These are phyloP conservation scores for Catalaphyllia jardinei DNA, from an alignment of 64 coral and sea anemone genomes.

Conservation along the genomic window DNA sequence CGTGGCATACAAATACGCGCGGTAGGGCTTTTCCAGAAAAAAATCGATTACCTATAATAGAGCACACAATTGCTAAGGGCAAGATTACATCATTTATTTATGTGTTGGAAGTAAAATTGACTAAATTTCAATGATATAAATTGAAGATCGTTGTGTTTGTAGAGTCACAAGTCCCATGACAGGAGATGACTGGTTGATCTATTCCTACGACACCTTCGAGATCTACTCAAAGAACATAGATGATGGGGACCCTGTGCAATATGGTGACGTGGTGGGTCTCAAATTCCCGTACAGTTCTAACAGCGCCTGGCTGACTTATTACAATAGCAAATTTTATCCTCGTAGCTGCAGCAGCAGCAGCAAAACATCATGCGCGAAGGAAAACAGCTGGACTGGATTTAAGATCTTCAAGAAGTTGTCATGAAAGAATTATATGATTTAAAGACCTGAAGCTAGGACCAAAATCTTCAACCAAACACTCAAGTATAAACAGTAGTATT, in stretches of 20 bases:
- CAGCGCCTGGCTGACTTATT: constrained; percentile 27
- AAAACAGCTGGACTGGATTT: constrained; percentile 20
- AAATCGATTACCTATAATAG: too few relatives aligned
- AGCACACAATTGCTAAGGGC: too few relatives aligned
- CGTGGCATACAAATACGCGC: too few relatives aligned
- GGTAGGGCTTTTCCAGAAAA: neutral
- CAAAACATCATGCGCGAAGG: constrained; percentile 33
- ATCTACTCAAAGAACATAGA: constrained; percentile 46
- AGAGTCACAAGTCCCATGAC: neutral
- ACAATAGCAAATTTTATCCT: neutral
- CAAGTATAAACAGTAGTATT: neutral
- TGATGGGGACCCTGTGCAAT: constrained; percentile 62
- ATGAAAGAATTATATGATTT: neutral
- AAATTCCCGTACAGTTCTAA: constrained; percentile 8
- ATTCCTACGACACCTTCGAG: constrained; percentile 12
- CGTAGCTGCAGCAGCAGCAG: neutral
- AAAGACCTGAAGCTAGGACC: neutral
- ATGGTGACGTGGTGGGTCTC: constrained; percentile 55
- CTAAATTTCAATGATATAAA: neutral
- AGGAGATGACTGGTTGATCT: neutral
- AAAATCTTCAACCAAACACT: constrained; percentile 5
- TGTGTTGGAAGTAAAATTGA: too few relatives aligned
- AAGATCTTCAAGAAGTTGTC: constrained; percentile 66
- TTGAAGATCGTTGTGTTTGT: neutral
- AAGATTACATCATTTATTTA: neutral